These are phyloP conservation scores for Pachyuromys duprasi DNA, from an alignment of 2,797 vertebrate genomes.

Conservation along the genomic window DNA sequence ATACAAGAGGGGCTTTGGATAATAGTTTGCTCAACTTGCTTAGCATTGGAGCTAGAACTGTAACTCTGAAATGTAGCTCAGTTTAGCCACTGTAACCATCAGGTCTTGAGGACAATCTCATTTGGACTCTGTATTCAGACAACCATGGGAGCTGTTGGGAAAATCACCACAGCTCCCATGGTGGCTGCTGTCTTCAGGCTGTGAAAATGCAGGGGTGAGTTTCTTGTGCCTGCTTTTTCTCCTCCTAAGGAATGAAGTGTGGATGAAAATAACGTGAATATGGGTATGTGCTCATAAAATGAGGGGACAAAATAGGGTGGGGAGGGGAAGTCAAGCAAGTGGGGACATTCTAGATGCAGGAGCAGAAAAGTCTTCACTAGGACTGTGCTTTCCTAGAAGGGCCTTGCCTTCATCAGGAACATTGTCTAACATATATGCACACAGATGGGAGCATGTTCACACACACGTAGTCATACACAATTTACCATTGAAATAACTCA, in stretches of 20 bases:
- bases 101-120: rapidly evolving
- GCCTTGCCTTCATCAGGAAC: background rate
- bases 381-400: background rate
- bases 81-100: rapidly evolving
- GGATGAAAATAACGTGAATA: background rate
- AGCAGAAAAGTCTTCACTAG: rapidly evolving
- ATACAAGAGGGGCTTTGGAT: conserved; percentile 66
- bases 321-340: background rate
- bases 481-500: background rate
- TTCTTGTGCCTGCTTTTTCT: rapidly evolving
- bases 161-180: too few relatives aligned
- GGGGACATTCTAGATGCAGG: rapidly evolving
- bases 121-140: background rate
- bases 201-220: rapidly evolving
- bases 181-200: rapidly evolving
- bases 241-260: rapidly evolving
- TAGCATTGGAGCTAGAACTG: background rate
- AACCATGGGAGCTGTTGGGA: rapidly evolving
- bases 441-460: background rate
- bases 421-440: too few relatives aligned
- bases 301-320: rapidly evolving
- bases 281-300: rapidly evolving
- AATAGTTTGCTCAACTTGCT: conserved; percentile 42
- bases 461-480: background rate
- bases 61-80: background rate